These are phyloP conservation scores for Dryoscopus gambensis DNA, from an alignment of 2,113 vertebrate genomes.

Conservation along the genomic window DNA sequence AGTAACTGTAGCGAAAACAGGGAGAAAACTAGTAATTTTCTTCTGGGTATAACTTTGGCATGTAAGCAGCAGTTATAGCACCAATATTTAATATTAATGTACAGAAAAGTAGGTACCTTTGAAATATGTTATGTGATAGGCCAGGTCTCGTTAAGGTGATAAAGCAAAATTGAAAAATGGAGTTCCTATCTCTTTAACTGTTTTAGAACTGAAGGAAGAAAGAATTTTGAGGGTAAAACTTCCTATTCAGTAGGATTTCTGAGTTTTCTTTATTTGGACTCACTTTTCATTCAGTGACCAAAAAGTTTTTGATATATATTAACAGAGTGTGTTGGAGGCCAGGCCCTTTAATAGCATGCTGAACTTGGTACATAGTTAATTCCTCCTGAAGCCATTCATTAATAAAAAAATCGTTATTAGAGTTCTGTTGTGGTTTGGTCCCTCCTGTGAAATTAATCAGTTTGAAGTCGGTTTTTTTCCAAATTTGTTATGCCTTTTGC, in stretches of 20 bases:
- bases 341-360: not conserved
- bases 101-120: not conserved
- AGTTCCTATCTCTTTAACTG: not conserved
- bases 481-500: not conserved
- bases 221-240: not conserved
- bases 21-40: not conserved
- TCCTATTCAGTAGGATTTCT: not conserved
- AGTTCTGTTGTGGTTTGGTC: not conserved
- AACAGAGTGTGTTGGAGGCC: not conserved
- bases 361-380: not conserved
- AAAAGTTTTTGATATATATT: not conserved
- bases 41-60: not conserved
- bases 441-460: not conserved
- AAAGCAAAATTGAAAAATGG: not conserved
- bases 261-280: not conserved
- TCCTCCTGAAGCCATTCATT: not conserved
- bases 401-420: not conserved
- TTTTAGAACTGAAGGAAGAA: not conserved
- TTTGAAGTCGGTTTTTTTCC: not conserved
- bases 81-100: not conserved
- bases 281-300: not conserved
- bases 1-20: not conserved
- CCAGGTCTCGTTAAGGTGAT: not conserved
- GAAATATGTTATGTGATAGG: not conserved
- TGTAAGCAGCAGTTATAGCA: not conserved